These are phyloP conservation scores for Mesocentrotus franciscanus DNA, from an alignment of 53 echinoderm and acorn worm genomes.

Conservation along the genomic window DNA sequence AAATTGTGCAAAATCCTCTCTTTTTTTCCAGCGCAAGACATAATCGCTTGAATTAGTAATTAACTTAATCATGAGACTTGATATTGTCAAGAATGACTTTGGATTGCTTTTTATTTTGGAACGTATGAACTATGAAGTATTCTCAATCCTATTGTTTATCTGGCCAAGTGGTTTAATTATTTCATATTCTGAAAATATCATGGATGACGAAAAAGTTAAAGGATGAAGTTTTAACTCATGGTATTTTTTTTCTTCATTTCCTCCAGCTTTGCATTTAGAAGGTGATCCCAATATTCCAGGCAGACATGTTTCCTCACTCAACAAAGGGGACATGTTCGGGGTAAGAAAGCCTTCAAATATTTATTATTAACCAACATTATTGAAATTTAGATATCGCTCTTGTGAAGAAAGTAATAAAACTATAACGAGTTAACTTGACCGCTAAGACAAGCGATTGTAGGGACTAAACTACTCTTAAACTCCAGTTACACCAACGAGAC, in stretches of 20 bases:
- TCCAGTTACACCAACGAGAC: too few relatives aligned
- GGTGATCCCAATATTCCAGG: constrained; percentile 90
- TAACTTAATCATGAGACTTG: too few relatives aligned
- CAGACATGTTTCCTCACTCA: constrained; percentile 73
- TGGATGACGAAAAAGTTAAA: background rate
- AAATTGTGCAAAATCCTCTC: background rate
- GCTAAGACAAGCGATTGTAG: too few relatives aligned
- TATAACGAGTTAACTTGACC: background rate
- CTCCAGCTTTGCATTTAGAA: constrained; percentile 81
- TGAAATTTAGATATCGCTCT: background rate
- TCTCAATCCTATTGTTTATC: too few relatives aligned
- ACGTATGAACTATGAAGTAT: too few relatives aligned
- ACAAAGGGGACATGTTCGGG: constrained; percentile 90
- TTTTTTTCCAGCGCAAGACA: too few relatives aligned
- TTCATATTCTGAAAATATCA: background rate
- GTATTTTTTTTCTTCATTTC: background rate
- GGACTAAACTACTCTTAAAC: too few relatives aligned
- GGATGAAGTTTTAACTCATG: background rate
- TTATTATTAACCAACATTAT: background rate
- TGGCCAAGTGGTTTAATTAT: background rate
- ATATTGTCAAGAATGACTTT: too few relatives aligned
- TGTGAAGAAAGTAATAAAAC: background rate
- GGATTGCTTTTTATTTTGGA: too few relatives aligned
- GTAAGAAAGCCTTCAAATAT: constrained; percentile 66
- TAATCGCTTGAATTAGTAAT: too few relatives aligned